Evolutionary conservation across 2,113 vertebrate species (phyloP), one percentile per base, ranked within the genome.

Genomic region (Nyctereutes procyonoides): DNA sequence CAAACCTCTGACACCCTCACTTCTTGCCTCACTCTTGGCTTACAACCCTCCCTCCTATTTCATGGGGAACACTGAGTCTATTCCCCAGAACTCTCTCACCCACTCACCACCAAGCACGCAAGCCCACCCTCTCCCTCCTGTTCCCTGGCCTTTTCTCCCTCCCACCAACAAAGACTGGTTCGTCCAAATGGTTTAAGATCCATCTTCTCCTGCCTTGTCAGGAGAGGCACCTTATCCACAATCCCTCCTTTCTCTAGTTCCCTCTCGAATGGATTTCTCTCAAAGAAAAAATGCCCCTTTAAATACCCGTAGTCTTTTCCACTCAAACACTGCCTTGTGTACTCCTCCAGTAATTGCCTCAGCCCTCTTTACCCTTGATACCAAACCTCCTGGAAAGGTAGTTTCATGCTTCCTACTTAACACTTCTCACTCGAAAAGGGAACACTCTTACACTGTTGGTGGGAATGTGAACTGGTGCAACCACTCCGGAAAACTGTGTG

Each of bases 91-190:
- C 35, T 30, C 73, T 89, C 91, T 73, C 95, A 74, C 28, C 84
- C 95, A 95, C 94, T 90, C 89, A 94, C 93, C 81, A 69, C 53
- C 43, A 53, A 62, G 53, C 48, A 58, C 74, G 51, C n/a, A 84
- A 95, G 90, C 83, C 83, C 95, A 93, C 87, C 91, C 74, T 86
- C 62, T 93, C 79, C 97, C 93, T 92, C 97, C 92, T 97, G 87
- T 97, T 96, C 35, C 83, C 35, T 96, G 92, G 62, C 93, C 97
- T 98, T 98, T 97, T 96, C 90, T 97, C 69, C 86, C 90, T 95
- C 92, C 94, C 90, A 95, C 95, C 74, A 91, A 48, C 83, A 17
- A 84, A 87, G 63, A 12, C 87, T 95, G 83, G 55, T 48, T 87
- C n/a, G 28, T 95, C n/a, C 62, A 38, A 62, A 60, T 76, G 92